Conservation (phyloP, 2,113 vertebrate species). For the Pterophyllum scalare region DNA sequence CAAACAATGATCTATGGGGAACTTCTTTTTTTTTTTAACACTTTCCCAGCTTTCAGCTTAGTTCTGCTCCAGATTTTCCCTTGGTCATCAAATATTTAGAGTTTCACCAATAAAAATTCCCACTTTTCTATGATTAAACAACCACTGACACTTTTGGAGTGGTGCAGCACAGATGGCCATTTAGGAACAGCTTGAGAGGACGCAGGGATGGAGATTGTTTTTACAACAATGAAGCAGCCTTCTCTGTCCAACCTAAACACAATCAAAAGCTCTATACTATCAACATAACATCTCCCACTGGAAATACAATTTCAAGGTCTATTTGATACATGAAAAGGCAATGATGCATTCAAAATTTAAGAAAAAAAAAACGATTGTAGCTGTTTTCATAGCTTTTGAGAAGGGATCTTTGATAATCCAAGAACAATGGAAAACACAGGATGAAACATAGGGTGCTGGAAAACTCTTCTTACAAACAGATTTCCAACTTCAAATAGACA, state of each 20-base stretch:
- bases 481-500: not conserved
- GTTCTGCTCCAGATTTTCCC: not conserved
- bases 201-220: constrained; percentile 45
- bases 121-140: not conserved
- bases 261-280: constrained; percentile 59
- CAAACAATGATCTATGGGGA: too few relatives aligned
- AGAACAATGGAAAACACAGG: not conserved
- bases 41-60: not conserved
- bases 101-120: constrained; percentile 29
- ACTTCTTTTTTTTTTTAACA: not conserved
- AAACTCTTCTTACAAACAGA: not conserved
- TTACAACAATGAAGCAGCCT: constrained; percentile 53
- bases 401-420: constrained; percentile 44
- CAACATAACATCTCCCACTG: constrained; percentile 53
- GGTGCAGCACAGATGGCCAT: constrained; percentile 46
- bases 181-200: constrained; percentile 58
- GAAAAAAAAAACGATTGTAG: constrained; percentile 13
- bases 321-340: constrained; percentile 56
- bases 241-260: constrained; percentile 54
- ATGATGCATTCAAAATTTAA: constrained; percentile 45
- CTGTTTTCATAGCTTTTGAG: constrained; percentile 21
- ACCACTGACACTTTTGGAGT: constrained; percentile 10
- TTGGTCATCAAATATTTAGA: not conserved
- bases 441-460: not conserved
- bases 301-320: constrained; percentile 75